Conservation (phyloP, 1,140 invertebrate genomes). For the Hydropsyche tenuis region DNA sequence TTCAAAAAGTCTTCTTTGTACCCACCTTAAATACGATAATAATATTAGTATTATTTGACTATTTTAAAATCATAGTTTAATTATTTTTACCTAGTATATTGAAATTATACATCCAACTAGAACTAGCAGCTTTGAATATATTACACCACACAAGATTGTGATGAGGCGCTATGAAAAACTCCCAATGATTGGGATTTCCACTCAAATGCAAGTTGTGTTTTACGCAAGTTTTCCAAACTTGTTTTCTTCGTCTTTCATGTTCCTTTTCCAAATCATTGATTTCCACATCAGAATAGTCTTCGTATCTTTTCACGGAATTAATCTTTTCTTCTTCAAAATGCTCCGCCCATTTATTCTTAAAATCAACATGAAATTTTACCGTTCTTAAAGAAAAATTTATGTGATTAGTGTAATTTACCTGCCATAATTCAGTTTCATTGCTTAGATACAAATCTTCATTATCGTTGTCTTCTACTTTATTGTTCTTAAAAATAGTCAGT, state of each 20-base stretch:
- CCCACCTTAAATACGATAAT: slow-evolving; percentile 59
- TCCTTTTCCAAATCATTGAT: slow-evolving; percentile 39
- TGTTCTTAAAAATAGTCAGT: slow-evolving; percentile 59
- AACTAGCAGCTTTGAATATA: slow-evolving; percentile 80
- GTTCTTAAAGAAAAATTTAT: neutral
- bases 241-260: slow-evolving; percentile 42
- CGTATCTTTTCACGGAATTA: slow-evolving; percentile 43
- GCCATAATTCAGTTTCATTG: slow-evolving; percentile 48
- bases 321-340: slow-evolving; percentile 45
- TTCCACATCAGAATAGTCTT: slow-evolving; percentile 48
- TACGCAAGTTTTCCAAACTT: slow-evolving; percentile 46
- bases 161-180: slow-evolving; percentile 75
- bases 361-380: neutral
- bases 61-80: neutral
- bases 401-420: slow-evolving; percentile 31
- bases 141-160: slow-evolving; percentile 80
- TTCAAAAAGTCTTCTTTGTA: slow-evolving; percentile 67
- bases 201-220: slow-evolving; percentile 43
- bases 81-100: slow-evolving; percentile 68
- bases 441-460: slow-evolving; percentile 38
- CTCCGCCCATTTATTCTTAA: slow-evolving; percentile 47
- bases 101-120: slow-evolving; percentile 82
- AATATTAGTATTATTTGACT: slow-evolving; percentile 50
- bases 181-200: slow-evolving; percentile 64
- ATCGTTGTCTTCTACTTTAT: slow-evolving; percentile 39